Base-by-base conservation (phyloP, 92 coral and sea anemone species). In the Blastomussa wellsi region DNA sequence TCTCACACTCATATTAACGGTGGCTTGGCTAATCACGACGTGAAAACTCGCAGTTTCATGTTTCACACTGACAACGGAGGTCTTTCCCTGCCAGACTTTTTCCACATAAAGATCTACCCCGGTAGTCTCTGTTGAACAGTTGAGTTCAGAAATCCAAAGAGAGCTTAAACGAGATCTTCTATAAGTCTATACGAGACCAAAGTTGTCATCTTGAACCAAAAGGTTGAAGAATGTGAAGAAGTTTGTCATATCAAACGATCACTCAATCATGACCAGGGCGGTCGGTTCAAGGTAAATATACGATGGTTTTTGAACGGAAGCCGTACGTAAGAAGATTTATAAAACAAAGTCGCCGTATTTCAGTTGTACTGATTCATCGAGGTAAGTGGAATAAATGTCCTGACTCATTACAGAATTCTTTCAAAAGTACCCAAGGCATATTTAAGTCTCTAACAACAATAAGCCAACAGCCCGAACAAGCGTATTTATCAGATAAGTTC, bases 281-380 rank as follows among this genome's bases (percentile, higher is more conserved):
- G 38, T 26, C n/a, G 74, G 47, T 24, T 41, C 75, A 48, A 32
- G 15, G 59, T 49, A 38, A 79, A 79, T 71, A 42, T 71, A 42
- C 85, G 29, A 37, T 38, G 52, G 26, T 36, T 68, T 71, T 49
- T 71, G n/a, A 22, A 72, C 78, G 71, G 81, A 55, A 51, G 49
- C 14, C 0, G 3, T 9, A 42, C 39, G 16, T 19, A 65, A 47
- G 7, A n/a, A 36, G 68, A 32, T 19, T 4, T 17, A n/a, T 37
- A 52, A 37, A n/a, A 22, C 83, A 33, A 20, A 44, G 77, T 48
- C 73, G 22, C 78, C 78, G 78, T 69, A 70, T 0, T 69, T 53
- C 69, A 24, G 38, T 71, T 82, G 35, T 80, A 47, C 29, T 24
- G 51, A 33, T 2, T 6, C n/a, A n/a, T n/a, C 78, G 81, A 57